Percentiles rank a stretch among this genome's conserved stretches.
Evolutionary conservation across 2,113 vertebrate species (phyloP).

Genomic region (Carassius gibelio): DNA sequence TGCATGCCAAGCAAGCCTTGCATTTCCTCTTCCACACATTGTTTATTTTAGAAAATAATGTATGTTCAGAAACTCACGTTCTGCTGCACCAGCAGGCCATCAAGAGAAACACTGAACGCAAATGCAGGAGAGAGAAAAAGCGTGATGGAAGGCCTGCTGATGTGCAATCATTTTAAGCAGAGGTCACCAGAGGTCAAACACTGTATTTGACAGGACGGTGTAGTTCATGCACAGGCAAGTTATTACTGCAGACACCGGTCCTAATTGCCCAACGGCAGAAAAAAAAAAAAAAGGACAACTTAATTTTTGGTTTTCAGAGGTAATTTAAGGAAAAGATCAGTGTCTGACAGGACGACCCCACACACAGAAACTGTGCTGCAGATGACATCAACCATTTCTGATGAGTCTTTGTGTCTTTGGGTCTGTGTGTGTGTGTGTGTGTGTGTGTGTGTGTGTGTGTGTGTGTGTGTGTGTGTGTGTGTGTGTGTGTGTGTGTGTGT

Average conservation of each 20-base stretch:
- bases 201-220: slow-evolving; percentile 52
- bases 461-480: not conserved
- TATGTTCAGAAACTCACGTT: not conserved
- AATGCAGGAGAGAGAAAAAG: not conserved
- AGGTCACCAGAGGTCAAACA: slow-evolving; percentile 56
- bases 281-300: slow-evolving; percentile 45
- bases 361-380: not conserved
- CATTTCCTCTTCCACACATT: slow-evolving; percentile 52
- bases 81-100: not conserved
- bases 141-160: not conserved
- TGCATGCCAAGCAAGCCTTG: slow-evolving; percentile 55
- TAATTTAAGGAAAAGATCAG: slow-evolving; percentile 33
- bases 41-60: not conserved
- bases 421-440: not conserved
- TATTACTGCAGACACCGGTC: slow-evolving; percentile 38
- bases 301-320: slow-evolving; percentile 57
- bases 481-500: not conserved
- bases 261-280: slow-evolving; percentile 61
- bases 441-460: too few species aligned
- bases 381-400: not conserved
- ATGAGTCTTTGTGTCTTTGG: not conserved
- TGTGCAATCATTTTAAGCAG: not conserved
- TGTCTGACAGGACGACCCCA: not conserved
- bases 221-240: slow-evolving; percentile 37
- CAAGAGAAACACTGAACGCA: not conserved